A percentile compares a stretch with the other conserved stretches of the same genome.
These are phyloP conservation scores for Diaprepes abbreviatus DNA, from an alignment of 2,888 invertebrate species.

Conservation along the genomic window DNA sequence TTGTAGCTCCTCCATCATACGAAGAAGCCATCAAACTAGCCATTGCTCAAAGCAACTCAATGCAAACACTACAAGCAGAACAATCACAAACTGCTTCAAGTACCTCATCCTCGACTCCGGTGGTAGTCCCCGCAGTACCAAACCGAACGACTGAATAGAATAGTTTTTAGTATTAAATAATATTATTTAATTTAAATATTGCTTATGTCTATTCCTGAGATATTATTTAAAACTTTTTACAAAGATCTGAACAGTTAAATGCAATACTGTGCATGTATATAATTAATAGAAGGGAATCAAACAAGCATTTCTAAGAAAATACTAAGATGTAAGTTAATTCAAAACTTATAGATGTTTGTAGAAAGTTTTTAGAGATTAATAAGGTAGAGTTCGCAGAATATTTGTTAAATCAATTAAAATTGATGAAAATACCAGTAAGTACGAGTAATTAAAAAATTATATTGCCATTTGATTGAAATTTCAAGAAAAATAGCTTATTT, in stretches of 20 bases:
- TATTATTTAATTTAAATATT: background rate
- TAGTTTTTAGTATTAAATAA: background rate
- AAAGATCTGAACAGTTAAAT: background rate
- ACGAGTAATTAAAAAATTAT: no score
- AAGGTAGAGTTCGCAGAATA: no score
- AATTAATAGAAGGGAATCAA: no score
- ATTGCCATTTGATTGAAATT: no score
- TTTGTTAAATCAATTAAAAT: no score
- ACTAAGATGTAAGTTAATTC: no score
- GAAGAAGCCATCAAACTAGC: conserved; percentile 57
- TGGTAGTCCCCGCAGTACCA: conserved; percentile 26
- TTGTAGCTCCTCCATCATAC: conserved; percentile 58
- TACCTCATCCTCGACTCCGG: conserved; percentile 26
- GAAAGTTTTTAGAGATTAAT: no score
- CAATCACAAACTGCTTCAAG: conserved; percentile 33
- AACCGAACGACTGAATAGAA: conserved; percentile 36
- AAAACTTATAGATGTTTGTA: no score
- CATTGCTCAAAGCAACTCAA: conserved; percentile 40
- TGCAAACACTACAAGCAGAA: conserved; percentile 41
- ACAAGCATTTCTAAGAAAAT: no score
- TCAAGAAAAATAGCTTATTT: no score
- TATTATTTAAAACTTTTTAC: background rate
- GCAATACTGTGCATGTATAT: no score
- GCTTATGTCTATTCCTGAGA: background rate
- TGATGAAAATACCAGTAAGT: no score